phyloP scores from a whole-genome alignment of 2,888 invertebrate genomes.

The Polyommatus icarus region DNA sequence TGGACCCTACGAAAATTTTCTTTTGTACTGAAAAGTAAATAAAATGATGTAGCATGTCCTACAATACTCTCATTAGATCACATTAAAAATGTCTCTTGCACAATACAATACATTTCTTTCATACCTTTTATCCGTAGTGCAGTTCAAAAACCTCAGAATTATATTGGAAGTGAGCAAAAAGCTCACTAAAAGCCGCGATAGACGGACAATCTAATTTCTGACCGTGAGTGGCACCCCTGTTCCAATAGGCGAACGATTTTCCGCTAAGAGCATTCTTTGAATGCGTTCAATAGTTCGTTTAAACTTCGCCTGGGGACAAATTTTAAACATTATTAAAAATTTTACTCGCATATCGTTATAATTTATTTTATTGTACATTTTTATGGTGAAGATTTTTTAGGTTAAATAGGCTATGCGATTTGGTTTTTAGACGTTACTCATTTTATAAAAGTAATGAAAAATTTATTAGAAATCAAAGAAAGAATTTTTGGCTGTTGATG shows the following conservation, averaged over 20 bases:
- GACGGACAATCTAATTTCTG: slow-evolving; percentile 35
- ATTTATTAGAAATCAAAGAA: too few relatives aligned
- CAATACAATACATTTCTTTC: too few relatives aligned
- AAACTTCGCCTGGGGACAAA: slow-evolving; percentile 20
- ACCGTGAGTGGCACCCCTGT: slow-evolving; percentile 50
- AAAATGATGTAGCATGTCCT: too few relatives aligned
- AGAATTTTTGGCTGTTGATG: too few relatives aligned
- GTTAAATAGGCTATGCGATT: too few relatives aligned
- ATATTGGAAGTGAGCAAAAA: slow-evolving; percentile 21
- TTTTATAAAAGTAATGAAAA: too few relatives aligned
- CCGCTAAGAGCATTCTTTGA: slow-evolving; percentile 45
- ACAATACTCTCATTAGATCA: too few relatives aligned
- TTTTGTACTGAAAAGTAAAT: too few relatives aligned
- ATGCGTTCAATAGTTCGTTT: slow-evolving; percentile 36
- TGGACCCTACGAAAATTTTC: too few relatives aligned
- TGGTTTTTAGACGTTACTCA: too few relatives aligned
- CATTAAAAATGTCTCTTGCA: too few relatives aligned
- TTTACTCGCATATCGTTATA: neutral
- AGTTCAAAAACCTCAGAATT: slow-evolving; percentile 29
- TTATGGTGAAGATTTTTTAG: too few relatives aligned
- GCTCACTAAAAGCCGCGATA: slow-evolving; percentile 11
- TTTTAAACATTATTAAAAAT: slow-evolving; percentile 29
- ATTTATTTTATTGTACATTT: neutral
- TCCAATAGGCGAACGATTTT: slow-evolving; percentile 66
- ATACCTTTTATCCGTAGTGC: slow-evolving; percentile 19